phyloP scores from a whole-genome alignment of 2,888 invertebrate genomes.

The Eulithis prunata region DNA sequence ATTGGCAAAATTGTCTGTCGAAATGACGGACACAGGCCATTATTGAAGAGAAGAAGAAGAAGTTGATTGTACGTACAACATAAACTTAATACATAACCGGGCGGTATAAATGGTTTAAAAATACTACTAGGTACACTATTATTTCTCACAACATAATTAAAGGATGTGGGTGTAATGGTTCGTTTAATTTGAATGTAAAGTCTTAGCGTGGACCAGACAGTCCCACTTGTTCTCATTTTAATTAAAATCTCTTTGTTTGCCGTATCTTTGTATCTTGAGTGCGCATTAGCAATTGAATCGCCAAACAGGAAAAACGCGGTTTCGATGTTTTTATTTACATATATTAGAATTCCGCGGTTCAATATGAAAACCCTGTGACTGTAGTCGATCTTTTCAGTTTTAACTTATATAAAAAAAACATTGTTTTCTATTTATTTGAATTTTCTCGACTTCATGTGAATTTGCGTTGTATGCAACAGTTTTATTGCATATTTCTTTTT shows the following conservation, averaged over 20 bases:
- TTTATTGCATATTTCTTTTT: no score
- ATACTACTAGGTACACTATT: no score
- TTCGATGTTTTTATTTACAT: conserved; percentile 33
- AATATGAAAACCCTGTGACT: background rate
- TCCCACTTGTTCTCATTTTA: conserved; percentile 34
- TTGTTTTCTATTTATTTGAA: no score
- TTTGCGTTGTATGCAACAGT: no score
- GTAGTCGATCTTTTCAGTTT: background rate
- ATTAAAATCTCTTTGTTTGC: conserved; percentile 45
- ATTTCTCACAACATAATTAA: conserved; percentile 21
- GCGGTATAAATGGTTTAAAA: no score
- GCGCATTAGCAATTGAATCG: conserved; percentile 35
- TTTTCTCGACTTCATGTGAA: no score
- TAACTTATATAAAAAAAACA: no score
- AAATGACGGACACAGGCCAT: no score
- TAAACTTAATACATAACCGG: no score
- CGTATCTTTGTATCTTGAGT: conserved; percentile 38
- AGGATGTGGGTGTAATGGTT: conserved; percentile 24
- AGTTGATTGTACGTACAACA: no score
- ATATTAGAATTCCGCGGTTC: conserved; percentile 1
- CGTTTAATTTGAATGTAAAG: conserved; percentile 41
- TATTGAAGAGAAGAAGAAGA: no score
- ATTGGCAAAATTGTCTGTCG: no score
- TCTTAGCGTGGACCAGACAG: conserved; percentile 35
- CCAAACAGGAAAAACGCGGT: conserved; percentile 27